phyloP scores from a whole-genome alignment of 2,113 vertebrate genomes.

The Paramisgurnus dabryanus region DNA sequence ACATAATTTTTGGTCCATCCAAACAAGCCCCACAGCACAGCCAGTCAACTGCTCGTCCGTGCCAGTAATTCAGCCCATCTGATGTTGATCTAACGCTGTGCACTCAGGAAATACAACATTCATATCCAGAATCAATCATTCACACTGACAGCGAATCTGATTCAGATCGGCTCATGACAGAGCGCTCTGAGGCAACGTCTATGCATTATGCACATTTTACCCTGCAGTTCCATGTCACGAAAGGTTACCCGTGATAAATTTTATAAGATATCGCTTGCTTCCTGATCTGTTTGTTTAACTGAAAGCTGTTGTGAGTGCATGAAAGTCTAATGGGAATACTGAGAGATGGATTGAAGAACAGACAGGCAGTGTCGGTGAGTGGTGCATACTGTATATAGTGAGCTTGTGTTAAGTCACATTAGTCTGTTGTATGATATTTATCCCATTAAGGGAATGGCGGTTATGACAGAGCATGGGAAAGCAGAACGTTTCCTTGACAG shows the following conservation, averaged over 20 bases:
- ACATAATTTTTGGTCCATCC: too few relatives aligned
- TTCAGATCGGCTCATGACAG: slow-evolving; percentile 13
- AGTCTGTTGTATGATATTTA: slow-evolving; percentile 7
- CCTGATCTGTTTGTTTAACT: slow-evolving; percentile 34
- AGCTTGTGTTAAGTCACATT: slow-evolving; percentile 24
- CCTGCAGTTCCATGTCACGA: slow-evolving; percentile 20
- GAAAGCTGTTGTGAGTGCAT: slow-evolving; percentile 17
- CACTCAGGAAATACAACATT: slow-evolving; percentile 18
- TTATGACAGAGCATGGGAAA: neutral
- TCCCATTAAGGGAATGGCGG: neutral
- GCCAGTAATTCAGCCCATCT: slow-evolving; percentile 13
- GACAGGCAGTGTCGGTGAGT: neutral
- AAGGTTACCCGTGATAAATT: neutral
- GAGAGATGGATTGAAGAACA: slow-evolving; percentile 7
- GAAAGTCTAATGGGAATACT: neutral
- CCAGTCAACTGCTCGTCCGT: neutral
- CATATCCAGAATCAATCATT: slow-evolving; percentile 7
- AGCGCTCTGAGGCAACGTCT: neutral
- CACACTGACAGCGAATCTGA: neutral
- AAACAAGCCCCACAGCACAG: neutral
- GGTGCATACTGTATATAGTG: slow-evolving; percentile 2
- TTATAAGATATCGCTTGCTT: neutral
- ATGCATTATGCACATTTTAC: slow-evolving; percentile 22
- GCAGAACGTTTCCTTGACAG: neutral
- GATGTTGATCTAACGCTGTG: slow-evolving; percentile 9